Conservation (phyloP, 2,888 invertebrate genomes). For the Hyppa rectilinea region DNA sequence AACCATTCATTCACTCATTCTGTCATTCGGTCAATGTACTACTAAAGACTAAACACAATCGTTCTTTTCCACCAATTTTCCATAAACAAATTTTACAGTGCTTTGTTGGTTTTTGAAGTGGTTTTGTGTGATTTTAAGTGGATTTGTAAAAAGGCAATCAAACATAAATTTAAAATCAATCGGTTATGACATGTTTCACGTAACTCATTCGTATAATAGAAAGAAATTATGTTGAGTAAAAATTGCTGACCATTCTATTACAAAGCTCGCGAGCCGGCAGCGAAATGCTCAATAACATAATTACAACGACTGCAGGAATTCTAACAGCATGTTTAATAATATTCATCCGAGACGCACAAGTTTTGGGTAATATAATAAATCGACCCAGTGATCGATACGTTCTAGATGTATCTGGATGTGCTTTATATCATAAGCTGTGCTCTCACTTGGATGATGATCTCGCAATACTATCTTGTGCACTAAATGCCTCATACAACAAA, state of each 20-base stretch:
- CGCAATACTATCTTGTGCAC: constrained; percentile 81
- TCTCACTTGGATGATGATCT: constrained; percentile 84
- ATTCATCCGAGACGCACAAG: constrained; percentile 72
- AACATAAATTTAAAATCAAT: constrained; percentile 14
- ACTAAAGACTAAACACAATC: constrained; percentile 1
- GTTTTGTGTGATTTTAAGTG: constrained; percentile 6
- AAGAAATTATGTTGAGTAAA: constrained; percentile 53
- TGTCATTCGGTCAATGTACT: constrained; percentile 35
- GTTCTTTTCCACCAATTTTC: constrained; percentile 39
- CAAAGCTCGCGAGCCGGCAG: constrained; percentile 68
- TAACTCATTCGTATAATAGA: constrained; percentile 55
- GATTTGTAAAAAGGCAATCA: not conserved
- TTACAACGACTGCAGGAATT: constrained; percentile 71
- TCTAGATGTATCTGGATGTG: constrained; percentile 82
- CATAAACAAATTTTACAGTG: constrained; percentile 52
- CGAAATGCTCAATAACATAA: constrained; percentile 78
- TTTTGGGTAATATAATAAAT: constrained; percentile 74
- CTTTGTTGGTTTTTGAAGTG: constrained; percentile 28
- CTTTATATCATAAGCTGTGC: constrained; percentile 84
- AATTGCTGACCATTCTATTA: constrained; percentile 46
- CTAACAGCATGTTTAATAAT: constrained; percentile 68
- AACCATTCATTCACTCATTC: not conserved
- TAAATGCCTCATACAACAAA: constrained; percentile 83
- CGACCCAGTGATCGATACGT: constrained; percentile 76
- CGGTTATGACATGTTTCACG: constrained; percentile 13